These are phyloP conservation scores for Chelonus insularis DNA, from an alignment of 1,140 invertebrate species.

Conservation along the genomic window DNA sequence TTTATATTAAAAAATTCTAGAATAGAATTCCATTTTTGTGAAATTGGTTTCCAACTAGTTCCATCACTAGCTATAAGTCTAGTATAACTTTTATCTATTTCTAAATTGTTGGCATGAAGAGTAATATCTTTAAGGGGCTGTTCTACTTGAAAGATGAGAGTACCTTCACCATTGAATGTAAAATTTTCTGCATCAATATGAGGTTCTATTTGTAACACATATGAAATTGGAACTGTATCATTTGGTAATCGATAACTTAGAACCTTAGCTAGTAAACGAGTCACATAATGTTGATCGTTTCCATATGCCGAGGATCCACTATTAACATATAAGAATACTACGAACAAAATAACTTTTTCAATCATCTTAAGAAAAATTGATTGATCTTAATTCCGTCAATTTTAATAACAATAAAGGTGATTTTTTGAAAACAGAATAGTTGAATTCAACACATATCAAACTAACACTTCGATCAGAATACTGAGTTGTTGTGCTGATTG, in stretches of 20 bases:
- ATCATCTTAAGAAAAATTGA: no score
- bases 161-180: slow-evolving; percentile 34
- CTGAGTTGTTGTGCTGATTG: neutral
- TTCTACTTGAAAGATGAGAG: slow-evolving; percentile 29
- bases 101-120: slow-evolving; percentile 22
- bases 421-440: neutral
- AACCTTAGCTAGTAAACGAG: neutral
- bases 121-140: slow-evolving; percentile 28
- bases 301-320: neutral
- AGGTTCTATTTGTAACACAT: slow-evolving; percentile 33
- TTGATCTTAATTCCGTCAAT: no score
- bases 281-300: slow-evolving; percentile 7
- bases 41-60: neutral
- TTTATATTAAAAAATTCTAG: slow-evolving; percentile 14
- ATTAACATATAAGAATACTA: neutral
- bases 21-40: neutral
- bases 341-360: no score
- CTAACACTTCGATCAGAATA: neutral
- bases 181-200: slow-evolving; percentile 33
- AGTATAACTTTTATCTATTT: slow-evolving; percentile 6
- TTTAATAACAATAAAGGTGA: no score
- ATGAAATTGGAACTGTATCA: slow-evolving; percentile 25
- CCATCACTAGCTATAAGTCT: neutral
- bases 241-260: slow-evolving; percentile 29
- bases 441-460: neutral